Base-by-base conservation (phyloP, 2,113 vertebrate genomes). In the Cynoglossus semilaevis region DNA sequence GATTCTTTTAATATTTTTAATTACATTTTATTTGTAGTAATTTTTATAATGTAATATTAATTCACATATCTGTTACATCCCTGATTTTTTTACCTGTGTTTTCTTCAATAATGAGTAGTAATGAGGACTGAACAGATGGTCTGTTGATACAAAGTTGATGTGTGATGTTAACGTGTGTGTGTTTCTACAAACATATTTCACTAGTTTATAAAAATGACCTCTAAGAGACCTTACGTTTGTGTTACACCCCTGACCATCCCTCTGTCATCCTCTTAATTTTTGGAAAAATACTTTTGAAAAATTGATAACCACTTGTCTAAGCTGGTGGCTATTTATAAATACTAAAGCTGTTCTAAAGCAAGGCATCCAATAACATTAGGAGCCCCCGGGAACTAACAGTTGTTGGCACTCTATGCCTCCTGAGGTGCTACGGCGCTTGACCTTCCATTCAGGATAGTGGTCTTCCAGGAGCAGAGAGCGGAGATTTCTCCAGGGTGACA, bases 231-330 rank as follows among this genome's bases (percentile, higher is more conserved):
- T 72, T 84, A 67, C 72, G 51, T 56, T 40, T 49, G 63, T 64
- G 80, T 66, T 72, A 77, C 58, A 70, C 53, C 66, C 51, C 55
- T 61, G 76, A 74, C 64, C 52, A 48, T 76, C 73, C 68, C 52
- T 74, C 66, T 44, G 36, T 61, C 43, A 55, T 59, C 58, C 43
- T 56, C 75, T 70, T 72, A 51, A 79, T 80, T 85, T 78, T 76
- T 56, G 52, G 68, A 77, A 70, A 77, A 75, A 47, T 52, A 34
- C 74, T 84, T 83, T 76, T 54, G 47, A 58, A 82, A 83, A 81
- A 83, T 36, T 62, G 45, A 76, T 74, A 49, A 59, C 57, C 78
- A 81, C 86, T 84, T 76, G 55, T 18, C 42, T 9, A 3, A 18
- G 44, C 53, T 82, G 55, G 81, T 70, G 68, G 72, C 72, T 36